phyloP scores from a whole-genome alignment of 2,888 invertebrate genomes.

The Venusia cambrica region DNA sequence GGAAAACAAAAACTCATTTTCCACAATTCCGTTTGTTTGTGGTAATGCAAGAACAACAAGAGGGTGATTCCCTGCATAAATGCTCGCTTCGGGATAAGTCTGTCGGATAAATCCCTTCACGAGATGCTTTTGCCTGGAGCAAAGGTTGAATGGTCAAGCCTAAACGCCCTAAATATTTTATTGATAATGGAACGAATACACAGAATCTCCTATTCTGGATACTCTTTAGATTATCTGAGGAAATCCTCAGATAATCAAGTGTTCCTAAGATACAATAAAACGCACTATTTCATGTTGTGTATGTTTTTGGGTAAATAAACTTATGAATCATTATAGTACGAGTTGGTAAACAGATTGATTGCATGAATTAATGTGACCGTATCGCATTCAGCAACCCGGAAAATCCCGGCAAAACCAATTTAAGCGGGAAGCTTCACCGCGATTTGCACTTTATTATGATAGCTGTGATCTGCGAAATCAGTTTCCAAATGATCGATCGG shows the following conservation, averaged over 20 bases:
- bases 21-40: slow-evolving; percentile 50
- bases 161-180: too few species aligned
- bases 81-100: slow-evolving; percentile 40
- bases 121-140: slow-evolving; percentile 3
- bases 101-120: slow-evolving; percentile 18
- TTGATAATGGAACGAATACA: too few species aligned
- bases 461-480: slow-evolving; percentile 25
- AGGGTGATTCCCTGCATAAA: slow-evolving; percentile 52
- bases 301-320: not conserved
- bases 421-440: slow-evolving; percentile 33
- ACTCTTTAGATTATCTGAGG: too few species aligned
- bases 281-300: too few species aligned
- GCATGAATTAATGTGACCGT: slow-evolving; percentile 39
- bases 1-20: slow-evolving; percentile 51
- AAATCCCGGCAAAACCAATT: slow-evolving; percentile 56
- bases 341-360: slow-evolving; percentile 18
- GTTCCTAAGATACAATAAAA: too few species aligned
- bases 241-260: too few species aligned
- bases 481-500: slow-evolving; percentile 25
- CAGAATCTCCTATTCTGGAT: too few species aligned
- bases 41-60: slow-evolving; percentile 62
- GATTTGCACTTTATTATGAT: slow-evolving; percentile 31
- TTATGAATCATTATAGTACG: not conserved
- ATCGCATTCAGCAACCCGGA: slow-evolving; percentile 43
- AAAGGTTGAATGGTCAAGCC: slow-evolving; percentile 3